Evolutionary conservation across 2,888 invertebrate genomes (phyloP).

Genomic region (Polia nebulosa): DNA sequence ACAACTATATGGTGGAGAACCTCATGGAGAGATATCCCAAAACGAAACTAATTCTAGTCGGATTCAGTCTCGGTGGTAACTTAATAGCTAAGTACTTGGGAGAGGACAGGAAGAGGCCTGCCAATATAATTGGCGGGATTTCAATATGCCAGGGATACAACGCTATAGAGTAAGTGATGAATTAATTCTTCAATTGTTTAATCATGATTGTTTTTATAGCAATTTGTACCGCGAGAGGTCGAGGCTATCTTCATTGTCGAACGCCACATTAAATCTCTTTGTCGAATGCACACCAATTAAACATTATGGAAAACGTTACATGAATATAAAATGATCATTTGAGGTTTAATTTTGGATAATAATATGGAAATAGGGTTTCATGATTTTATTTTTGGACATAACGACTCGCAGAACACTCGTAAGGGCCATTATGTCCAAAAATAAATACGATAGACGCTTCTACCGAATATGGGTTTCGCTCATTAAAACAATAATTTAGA

Average conservation of each 20-base stretch:
- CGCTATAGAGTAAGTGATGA: conserved; percentile 94
- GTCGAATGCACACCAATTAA: conserved; percentile 24
- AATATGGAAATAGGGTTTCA: background rate
- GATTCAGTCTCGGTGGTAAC: conserved; percentile 98
- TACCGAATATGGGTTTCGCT: background rate
- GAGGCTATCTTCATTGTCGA: conserved; percentile 57
- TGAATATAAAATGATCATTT: conserved; percentile 18
- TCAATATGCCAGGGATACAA: conserved; percentile 99
- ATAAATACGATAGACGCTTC: background rate
- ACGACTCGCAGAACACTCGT: background rate
- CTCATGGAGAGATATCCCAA: conserved; percentile 94
- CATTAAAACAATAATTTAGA: conserved; percentile 1
- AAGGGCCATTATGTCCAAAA: background rate
- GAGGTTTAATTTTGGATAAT: conserved; percentile 5
- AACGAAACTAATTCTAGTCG: conserved; percentile 95
- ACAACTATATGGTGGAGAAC: conserved; percentile 95
- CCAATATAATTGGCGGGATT: conserved; percentile 96
- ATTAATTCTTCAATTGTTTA: conserved; percentile 35
- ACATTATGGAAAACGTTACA: conserved; percentile 6
- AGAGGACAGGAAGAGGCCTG: conserved; percentile 92
- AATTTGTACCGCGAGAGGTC: conserved; percentile 20
- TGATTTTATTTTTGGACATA: conserved; percentile 8
- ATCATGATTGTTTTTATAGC: conserved; percentile 34
- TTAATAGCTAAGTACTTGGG: conserved; percentile 98
- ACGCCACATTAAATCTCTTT: conserved; percentile 20